Conservation (phyloP, 2,797 vertebrate genomes). For the Sebastes vulpes region DNA sequence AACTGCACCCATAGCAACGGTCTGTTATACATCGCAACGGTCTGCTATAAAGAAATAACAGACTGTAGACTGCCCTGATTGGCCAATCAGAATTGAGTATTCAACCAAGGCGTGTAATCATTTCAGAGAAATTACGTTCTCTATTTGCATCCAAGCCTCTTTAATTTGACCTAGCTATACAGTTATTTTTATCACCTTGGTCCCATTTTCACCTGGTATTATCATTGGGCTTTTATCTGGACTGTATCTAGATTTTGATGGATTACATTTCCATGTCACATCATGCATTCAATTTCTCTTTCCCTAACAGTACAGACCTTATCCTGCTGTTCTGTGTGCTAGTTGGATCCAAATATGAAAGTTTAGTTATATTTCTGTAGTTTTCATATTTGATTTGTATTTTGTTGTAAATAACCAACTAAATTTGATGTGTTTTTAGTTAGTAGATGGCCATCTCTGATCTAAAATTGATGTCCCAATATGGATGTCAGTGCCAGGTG, state of each 20-base stretch:
- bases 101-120: no score
- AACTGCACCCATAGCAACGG: no score
- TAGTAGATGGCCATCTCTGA: neutral
- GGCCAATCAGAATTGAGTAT: no score
- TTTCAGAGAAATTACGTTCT: neutral
- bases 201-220: neutral
- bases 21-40: no score
- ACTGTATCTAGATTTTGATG: neutral
- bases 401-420: neutral
- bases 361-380: neutral
- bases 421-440: neutral
- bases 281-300: neutral
- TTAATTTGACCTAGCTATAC: neutral
- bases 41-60: no score
- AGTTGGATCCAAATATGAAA: neutral
- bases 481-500: neutral
- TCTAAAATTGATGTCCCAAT: neutral
- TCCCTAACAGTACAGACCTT: neutral
- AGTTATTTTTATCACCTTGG: neutral
- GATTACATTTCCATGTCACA: neutral
- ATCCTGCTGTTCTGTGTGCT: neutral
- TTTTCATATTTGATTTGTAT: neutral
- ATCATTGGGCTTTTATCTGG: neutral
- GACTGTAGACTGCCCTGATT: no score
- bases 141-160: neutral